Conservation (phyloP, 2,888 invertebrate species). For the Meghimatium bilineatum region DNA sequence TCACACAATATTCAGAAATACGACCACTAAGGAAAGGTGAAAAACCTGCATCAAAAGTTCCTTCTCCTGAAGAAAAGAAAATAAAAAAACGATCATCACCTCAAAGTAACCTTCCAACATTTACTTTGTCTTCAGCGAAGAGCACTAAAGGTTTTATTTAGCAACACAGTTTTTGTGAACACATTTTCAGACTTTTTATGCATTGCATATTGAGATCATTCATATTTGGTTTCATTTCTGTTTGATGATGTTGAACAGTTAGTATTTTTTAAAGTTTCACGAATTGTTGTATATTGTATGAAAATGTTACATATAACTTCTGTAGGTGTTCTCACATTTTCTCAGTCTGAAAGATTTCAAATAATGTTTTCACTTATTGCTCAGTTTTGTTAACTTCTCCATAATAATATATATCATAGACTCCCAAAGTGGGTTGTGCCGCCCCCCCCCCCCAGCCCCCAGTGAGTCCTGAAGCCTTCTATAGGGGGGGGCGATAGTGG, state of each 20-base stretch:
- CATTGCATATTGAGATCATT: background rate
- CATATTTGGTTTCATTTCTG: background rate
- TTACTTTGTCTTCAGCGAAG: background rate
- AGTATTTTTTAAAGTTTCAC: no score
- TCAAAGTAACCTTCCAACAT: background rate
- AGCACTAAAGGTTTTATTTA: background rate
- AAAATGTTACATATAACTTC: no score
- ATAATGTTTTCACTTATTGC: no score
- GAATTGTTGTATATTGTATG: no score
- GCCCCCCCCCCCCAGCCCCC: no score
- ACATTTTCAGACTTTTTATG: background rate
- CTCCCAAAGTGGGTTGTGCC: no score
- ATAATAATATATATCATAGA: no score
- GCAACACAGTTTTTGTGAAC: background rate
- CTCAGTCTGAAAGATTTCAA: no score
- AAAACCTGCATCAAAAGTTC: background rate
- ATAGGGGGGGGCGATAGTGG: no score
- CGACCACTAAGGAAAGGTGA: slow-evolving; percentile 3
- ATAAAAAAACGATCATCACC: background rate
- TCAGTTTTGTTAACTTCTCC: no score
- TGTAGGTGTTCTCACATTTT: no score
- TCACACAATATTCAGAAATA: background rate
- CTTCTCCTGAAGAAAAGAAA: slow-evolving; percentile 13
- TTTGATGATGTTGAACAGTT: background rate
- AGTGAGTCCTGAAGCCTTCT: no score